A percentile compares a stretch with the other conserved stretches of the same genome.
These are phyloP conservation scores for Oryzaephilus surinamensis DNA, from an alignment of 1,140 invertebrate genomes.

Conservation along the genomic window DNA sequence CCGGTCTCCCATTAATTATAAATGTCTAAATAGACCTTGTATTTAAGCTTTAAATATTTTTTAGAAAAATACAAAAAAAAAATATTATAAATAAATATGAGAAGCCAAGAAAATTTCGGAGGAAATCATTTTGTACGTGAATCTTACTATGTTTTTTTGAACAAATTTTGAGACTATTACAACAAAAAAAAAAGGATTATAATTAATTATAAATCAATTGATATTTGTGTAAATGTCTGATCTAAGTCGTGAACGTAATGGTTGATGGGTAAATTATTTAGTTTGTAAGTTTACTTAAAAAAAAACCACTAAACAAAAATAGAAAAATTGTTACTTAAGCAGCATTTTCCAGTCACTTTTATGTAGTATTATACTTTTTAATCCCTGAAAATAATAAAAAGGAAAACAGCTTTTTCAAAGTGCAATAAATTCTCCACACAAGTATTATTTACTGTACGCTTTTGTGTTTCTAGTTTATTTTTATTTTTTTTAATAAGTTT, in stretches of 20 bases:
- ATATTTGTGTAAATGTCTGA: slow-evolving; percentile 17
- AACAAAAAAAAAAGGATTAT: slow-evolving; percentile 2
- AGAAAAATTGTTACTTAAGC: no score
- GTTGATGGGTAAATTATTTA: slow-evolving; percentile 31
- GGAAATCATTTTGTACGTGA: neutral
- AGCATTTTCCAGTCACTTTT: no score
- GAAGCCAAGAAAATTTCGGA: slow-evolving; percentile 2
- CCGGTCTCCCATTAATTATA: slow-evolving; percentile 25
- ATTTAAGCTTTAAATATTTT: slow-evolving; percentile 18
- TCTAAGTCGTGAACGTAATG: slow-evolving; percentile 26
- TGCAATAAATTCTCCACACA: no score
- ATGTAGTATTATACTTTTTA: no score
- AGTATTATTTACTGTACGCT: no score
- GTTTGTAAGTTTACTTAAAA: slow-evolving; percentile 14
- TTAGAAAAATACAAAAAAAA: slow-evolving; percentile 5
- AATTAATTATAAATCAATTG: slow-evolving; percentile 5
- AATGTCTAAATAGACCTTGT: slow-evolving; percentile 24
- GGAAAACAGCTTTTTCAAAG: no score
- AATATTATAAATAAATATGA: no score
- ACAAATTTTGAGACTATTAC: neutral
- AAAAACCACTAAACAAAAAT: no score
- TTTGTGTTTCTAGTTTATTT: no score
- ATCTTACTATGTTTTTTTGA: neutral
- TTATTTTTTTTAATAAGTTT: no score
- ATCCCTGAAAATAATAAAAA: no score